A percentile compares a stretch with the other conserved stretches of the same genome.
phyloP scores from a whole-genome alignment of 2,797 vertebrate genomes.

The Limnodromus scolopaceus region DNA sequence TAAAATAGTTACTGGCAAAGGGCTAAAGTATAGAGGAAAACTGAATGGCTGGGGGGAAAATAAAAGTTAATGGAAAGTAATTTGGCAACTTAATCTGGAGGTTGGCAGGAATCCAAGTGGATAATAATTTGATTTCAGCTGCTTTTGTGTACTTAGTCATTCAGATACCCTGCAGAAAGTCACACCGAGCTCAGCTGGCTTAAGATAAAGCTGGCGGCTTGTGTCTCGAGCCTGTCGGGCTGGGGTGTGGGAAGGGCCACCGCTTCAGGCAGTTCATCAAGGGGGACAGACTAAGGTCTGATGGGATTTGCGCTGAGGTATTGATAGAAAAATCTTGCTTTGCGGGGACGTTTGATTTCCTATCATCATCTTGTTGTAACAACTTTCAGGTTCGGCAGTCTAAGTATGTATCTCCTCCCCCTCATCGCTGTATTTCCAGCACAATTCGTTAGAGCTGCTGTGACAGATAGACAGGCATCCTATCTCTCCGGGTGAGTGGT shows the following conservation, averaged over 20 bases:
- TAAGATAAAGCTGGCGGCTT: not conserved
- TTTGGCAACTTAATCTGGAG: slow-evolving; percentile 55
- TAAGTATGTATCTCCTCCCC: not conserved
- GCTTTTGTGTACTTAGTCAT: slow-evolving; percentile 48
- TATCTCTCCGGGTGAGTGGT: not conserved
- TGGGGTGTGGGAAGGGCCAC: fast-evolving
- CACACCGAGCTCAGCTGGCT: not conserved
- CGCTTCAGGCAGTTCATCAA: fast-evolving
- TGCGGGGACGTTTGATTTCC: not conserved
- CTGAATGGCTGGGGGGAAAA: slow-evolving; percentile 29
- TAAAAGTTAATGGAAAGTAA: slow-evolving; percentile 60
- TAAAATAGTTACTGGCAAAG: not conserved
- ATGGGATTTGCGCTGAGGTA: fast-evolving
- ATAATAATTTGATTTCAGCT: slow-evolving; percentile 57
- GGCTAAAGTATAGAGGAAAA: not conserved
- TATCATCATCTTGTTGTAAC: not conserved
- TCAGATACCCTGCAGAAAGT: slow-evolving; percentile 30
- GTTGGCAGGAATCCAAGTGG: slow-evolving; percentile 29
- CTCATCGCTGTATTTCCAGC: not conserved
- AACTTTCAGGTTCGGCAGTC: not conserved
- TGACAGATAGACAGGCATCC: not conserved
- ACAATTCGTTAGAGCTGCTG: not conserved
- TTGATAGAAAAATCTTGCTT: fast-evolving
- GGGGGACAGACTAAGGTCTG: fast-evolving
- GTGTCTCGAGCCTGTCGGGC: fast-evolving